These are phyloP conservation scores for Nemapogon koenigi DNA, from an alignment of 2,888 invertebrate genomes.

Conservation along the genomic window DNA sequence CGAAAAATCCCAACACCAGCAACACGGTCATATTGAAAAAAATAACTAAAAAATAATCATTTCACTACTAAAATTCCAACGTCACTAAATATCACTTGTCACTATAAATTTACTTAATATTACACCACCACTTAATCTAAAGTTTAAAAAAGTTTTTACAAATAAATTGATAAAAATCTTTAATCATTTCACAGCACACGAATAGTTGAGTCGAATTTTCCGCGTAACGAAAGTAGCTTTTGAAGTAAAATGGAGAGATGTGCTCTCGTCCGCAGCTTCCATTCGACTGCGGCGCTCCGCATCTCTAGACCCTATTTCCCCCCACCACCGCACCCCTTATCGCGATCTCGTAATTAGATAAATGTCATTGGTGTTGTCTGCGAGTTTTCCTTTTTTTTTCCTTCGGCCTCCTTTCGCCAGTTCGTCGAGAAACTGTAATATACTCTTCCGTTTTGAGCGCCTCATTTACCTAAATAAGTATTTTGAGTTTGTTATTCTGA, in stretches of 20 bases:
- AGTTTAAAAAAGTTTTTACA: no score
- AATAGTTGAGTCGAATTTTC: no score
- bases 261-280: slow-evolving; percentile 26
- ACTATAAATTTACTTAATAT: no score
- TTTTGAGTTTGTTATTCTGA: neutral
- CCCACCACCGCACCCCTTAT: slow-evolving; percentile 37
- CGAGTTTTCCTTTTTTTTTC: slow-evolving; percentile 24
- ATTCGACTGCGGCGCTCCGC: slow-evolving; percentile 22
- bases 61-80: slow-evolving; percentile 19
- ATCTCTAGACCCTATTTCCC: slow-evolving; percentile 21
- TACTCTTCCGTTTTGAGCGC: neutral
- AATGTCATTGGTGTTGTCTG: slow-evolving; percentile 58
- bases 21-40: slow-evolving; percentile 29
- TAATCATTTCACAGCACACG: no score
- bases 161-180: no score
- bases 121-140: no score
- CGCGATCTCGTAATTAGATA: slow-evolving; percentile 61
- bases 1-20: slow-evolving; percentile 34
- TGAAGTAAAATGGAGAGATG: no score
- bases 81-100: slow-evolving; percentile 20
- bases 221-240: no score
- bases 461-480: slow-evolving; percentile 8
- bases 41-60: slow-evolving; percentile 19
- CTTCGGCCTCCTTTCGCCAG: neutral
- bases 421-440: slow-evolving; percentile 7